Evolutionary conservation across 2,888 invertebrate species (phyloP).

Genomic region (Hypomecis punctinalis): DNA sequence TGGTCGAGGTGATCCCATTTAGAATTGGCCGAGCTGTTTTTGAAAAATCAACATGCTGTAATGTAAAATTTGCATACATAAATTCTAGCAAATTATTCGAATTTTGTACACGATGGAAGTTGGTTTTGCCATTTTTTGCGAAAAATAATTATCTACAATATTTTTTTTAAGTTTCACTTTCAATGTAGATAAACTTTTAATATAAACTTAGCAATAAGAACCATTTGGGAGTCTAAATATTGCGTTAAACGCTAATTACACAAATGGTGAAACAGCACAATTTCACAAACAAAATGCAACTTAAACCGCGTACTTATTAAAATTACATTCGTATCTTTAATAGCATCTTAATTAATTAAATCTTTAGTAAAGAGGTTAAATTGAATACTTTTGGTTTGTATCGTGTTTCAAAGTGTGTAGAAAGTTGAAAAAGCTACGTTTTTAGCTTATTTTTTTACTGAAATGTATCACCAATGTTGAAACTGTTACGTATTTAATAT

Average conservation of each 20-base stretch:
- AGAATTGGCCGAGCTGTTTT: no score
- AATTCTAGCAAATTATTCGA: no score
- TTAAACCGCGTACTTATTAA: conserved; percentile 1
- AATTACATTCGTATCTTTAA: conserved; percentile 38
- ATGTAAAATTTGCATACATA: no score
- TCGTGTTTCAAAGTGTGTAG: conserved; percentile 1
- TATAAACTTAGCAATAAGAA: background rate
- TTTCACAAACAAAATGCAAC: conserved; percentile 10
- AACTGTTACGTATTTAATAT: background rate
- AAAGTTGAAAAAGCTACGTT: conserved; percentile 3
- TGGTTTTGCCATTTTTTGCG: no score
- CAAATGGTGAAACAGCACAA: conserved; percentile 14
- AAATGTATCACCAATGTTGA: background rate
- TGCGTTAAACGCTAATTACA: conserved; percentile 8
- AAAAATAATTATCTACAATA: no score
- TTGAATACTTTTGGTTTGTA: conserved; percentile 7
- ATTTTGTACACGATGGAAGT: no score
- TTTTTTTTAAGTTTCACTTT: no score
- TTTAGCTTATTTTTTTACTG: background rate
- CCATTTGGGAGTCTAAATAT: background rate
- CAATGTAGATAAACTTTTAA: background rate
- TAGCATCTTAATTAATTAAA: conserved; percentile 24
- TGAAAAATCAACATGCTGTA: no score
- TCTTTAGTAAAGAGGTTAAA: conserved; percentile 10
- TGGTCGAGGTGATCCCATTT: no score